Percentiles rank a stretch among this genome's conserved stretches.
phyloP scores from a whole-genome alignment of 2,797 vertebrate genomes.

The Rhabdomys pumilio region DNA sequence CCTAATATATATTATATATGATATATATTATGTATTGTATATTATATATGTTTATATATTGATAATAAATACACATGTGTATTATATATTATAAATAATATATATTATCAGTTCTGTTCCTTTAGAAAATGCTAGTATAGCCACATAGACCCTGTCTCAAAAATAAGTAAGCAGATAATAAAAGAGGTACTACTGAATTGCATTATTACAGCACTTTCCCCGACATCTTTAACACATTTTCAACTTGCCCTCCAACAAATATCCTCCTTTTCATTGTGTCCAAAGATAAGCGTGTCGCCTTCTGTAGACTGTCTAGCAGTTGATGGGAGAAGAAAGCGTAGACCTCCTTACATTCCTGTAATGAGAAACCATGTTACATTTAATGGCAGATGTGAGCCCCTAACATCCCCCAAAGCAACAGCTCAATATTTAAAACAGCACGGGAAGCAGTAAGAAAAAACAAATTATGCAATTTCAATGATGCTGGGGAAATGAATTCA shows the following conservation, averaged over 20 bases:
- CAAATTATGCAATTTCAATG: not conserved
- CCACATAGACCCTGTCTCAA: not conserved
- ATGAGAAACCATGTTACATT: constrained; percentile 77
- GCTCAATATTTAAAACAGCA: constrained; percentile 27
- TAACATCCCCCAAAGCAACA: constrained; percentile 43
- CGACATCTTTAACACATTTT: constrained; percentile 40
- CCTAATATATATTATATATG: not conserved
- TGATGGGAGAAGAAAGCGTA: constrained; percentile 90
- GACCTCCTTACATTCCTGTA: constrained; percentile 91
- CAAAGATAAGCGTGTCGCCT: constrained; percentile 90
- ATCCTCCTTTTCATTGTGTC: constrained; percentile 91
- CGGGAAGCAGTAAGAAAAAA: not conserved
- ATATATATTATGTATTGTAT: not conserved
- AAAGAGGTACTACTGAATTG: not conserved
- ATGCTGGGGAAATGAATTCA: constrained; percentile 45
- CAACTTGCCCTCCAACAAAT: constrained; percentile 88
- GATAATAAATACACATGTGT: not conserved
- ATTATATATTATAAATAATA: not conserved
- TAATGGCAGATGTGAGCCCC: not conserved
- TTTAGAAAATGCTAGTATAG: not conserved
- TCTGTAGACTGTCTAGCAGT: constrained; percentile 91
- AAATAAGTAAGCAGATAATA: not conserved
- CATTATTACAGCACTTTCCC: not conserved
- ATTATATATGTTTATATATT: not conserved
- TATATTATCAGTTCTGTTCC: not conserved